Evolutionary conservation across 1,140 invertebrate genomes (phyloP), one percentile per base, ranked within the genome.

Genomic region (Latrodectus geometricus): DNA sequence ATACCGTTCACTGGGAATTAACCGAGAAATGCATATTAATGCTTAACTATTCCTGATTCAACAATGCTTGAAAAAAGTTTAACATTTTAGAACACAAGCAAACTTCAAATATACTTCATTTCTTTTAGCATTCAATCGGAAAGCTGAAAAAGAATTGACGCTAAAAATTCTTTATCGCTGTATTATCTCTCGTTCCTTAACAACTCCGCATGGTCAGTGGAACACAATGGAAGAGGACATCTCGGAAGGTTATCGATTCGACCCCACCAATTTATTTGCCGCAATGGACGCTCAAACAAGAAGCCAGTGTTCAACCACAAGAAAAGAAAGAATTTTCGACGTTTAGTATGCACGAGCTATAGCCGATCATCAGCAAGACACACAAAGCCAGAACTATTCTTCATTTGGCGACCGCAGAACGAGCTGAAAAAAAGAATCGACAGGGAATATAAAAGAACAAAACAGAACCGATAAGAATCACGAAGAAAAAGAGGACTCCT

Each of bases 281-380:
- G 21, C 74, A 48, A 56, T 76, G 52, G 52, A 56, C 20, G 17
- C 8, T 76, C 74, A 76, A 20, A 21, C n/a, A 73, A 12, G 52
- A 76, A 21, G 52, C 54, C 52, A 61, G 8, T 52, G 50, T 52
- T 15, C 74, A 52, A 76, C 23, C 23, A 52, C 74, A 54, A 21
- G 50, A 23, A 35, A 20, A 52, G 50, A 54, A 76, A 15, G 50
- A 76, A 76, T 23, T 54, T 56, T 54, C 23, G 23, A 20, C 52
- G 74, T 23, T 76, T 76, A 23, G 52, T 76, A 76, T 56, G 74
- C 74, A 76, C n/a, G 74, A 76, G 52, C 74, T 54, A 21, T 50
- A 9, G 23, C 54, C 74, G 14, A 76, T 23, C 54, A 61, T 76
- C 74, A 76, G 50, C 52, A 76, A 52, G 52, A 54, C 74, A 76